Conservation (phyloP, 2,888 invertebrate genomes). For the Diaphora mendica region DNA sequence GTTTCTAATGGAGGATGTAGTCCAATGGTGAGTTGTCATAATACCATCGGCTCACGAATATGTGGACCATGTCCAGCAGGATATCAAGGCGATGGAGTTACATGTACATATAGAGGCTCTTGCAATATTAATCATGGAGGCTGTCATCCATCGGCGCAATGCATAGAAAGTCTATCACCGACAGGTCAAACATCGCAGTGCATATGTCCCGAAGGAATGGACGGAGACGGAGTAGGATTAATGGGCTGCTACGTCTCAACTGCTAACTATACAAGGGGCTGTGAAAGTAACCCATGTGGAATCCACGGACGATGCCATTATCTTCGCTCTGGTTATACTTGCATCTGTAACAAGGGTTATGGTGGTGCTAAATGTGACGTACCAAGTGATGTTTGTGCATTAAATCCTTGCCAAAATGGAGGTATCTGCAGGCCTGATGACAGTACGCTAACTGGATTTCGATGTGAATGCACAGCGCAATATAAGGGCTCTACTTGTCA, state of each 20-base stretch:
- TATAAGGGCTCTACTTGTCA: conserved; percentile 90
- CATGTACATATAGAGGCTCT: conserved; percentile 89
- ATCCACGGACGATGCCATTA: conserved; percentile 87
- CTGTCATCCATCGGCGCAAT: conserved; percentile 93
- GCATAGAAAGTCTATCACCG: conserved; percentile 88
- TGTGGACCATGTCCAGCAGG: conserved; percentile 96
- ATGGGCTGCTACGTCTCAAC: conserved; percentile 88
- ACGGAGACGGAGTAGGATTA: conserved; percentile 92
- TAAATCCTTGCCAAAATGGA: conserved; percentile 93
- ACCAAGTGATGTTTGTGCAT: conserved; percentile 87
- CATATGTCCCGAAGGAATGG: conserved; percentile 92
- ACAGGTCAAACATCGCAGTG: conserved; percentile 89
- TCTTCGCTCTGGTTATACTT: conserved; percentile 79
- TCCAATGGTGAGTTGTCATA: conserved; percentile 94
- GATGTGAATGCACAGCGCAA: conserved; percentile 89
- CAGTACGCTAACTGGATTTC: conserved; percentile 63
- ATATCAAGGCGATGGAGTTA: conserved; percentile 93
- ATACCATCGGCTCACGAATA: conserved; percentile 93
- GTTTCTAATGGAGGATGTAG: conserved; percentile 97
- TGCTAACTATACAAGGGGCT: conserved; percentile 72
- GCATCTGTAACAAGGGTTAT: conserved; percentile 87
- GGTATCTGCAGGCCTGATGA: conserved; percentile 89
- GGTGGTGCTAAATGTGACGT: conserved; percentile 88
- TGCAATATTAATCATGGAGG: conserved; percentile 93
- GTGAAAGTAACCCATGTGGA: conserved; percentile 84